phyloP scores from a whole-genome alignment of 2,888 invertebrate species.

The Andricus quercusramuli region DNA sequence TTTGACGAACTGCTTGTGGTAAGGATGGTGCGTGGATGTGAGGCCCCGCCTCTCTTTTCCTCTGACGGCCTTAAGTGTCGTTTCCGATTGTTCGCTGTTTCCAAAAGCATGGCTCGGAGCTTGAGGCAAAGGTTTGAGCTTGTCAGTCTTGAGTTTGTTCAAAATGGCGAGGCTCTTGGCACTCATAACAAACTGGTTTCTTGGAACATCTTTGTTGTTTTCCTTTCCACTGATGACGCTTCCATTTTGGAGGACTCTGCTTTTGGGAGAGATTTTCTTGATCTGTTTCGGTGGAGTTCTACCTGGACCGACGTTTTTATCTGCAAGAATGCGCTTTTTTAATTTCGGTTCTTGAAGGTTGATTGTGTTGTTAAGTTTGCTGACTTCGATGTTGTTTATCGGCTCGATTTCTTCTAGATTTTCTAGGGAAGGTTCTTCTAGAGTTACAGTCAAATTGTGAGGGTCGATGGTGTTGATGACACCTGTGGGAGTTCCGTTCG shows the following conservation, averaged over 20 bases:
- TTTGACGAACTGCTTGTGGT: constrained; percentile 65
- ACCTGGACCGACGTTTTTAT: constrained; percentile 65
- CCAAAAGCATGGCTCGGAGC: constrained; percentile 46
- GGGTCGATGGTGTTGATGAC: not conserved
- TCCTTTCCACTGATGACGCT: constrained; percentile 65
- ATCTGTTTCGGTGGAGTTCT: constrained; percentile 65
- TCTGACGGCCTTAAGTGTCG: constrained; percentile 64
- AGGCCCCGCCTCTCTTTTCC: constrained; percentile 70
- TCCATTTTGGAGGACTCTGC: constrained; percentile 41
- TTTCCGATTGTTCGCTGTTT: constrained; percentile 48
- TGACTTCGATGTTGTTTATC: constrained; percentile 42
- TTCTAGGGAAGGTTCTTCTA: constrained; percentile 46
- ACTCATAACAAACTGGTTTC: constrained; percentile 64
- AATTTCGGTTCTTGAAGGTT: constrained; percentile 56
- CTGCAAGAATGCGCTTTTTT: constrained; percentile 70
- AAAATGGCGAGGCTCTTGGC: constrained; percentile 74
- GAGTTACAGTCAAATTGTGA: constrained; percentile 59
- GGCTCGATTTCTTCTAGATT: constrained; percentile 10
- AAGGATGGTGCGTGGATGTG: constrained; percentile 67
- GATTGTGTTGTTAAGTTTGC: constrained; percentile 65
- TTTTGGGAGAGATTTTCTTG: constrained; percentile 63
- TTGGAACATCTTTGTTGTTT: constrained; percentile 62
- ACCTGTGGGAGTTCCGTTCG: constrained; percentile 24
- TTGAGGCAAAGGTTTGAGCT: constrained; percentile 54
- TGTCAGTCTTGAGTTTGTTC: constrained; percentile 71